Evolutionary conservation across 2,797 vertebrate species (phyloP), one percentile per base, ranked within the genome.

Genomic region (Avahi laniger): DNA sequence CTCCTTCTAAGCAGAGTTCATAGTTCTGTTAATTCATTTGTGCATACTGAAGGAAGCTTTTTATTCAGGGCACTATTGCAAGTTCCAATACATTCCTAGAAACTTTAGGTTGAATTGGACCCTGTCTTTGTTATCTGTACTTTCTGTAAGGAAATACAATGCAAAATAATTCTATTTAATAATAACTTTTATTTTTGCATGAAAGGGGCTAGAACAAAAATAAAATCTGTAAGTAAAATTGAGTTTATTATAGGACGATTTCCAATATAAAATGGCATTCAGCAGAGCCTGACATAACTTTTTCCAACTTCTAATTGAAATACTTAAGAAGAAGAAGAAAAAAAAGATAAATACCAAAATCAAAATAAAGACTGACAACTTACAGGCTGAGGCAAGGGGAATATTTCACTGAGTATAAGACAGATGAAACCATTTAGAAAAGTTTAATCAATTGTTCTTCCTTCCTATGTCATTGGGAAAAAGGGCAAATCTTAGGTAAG

Each of bases 151-250:
- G 30, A 92, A 82, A 93, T 22, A 83, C 5, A 94, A 90, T 22
- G 12, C 35, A 91, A 85, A 95, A 92, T 73, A 94, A 88, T 90
- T 80, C 24, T 61, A 46, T 67, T 75, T 79, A 86, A 46, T 85
- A 57, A 61, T 73, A 84, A 73, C 15, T 73, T 65, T 78, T 73
- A 48, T 78, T 50, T 33, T n/a, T 5, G 0, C 11, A 26, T 61
- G 18, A 90, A 88, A 95, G 12, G 26, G 33, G 15, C 30, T 57
- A 33, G 12, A 69, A 92, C 28, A 80, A 75, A 81, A 76, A 61
- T 41, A 65, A 85, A 84, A 38, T 22, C 65, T 57, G 2, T 48
- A 86, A 95, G 41, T 46, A 87, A 84, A 88, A 54, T 1, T 35
- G 30, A 46, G 24, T 67, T 93, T 79, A 57, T 67, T 6, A 63